Evolutionary conservation across 2,888 invertebrate species (phyloP), one percentile per base, ranked within the genome.

Genomic region (Caenorhabditis japonica): DNA sequence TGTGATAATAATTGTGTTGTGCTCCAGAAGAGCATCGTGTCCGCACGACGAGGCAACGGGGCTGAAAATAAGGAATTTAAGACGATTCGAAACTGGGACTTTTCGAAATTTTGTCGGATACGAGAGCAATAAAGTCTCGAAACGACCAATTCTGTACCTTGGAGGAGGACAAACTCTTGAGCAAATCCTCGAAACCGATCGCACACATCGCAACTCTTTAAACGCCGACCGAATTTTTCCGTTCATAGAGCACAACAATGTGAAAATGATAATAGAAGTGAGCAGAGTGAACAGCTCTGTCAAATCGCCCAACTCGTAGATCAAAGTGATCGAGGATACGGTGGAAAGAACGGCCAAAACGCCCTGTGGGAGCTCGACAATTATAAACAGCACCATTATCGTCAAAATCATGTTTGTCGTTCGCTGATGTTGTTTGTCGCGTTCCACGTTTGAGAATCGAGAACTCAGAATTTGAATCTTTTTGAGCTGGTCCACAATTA

Each of bases 391-490:
- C 47, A 82, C 73, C 84, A 85, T 85, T 27, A 85, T 83, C 4
- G 83, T 83, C 44, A 84, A 47, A 36, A 84, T 84, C 75, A 84
- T 81, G 56, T 83, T 85, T 4, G 85, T 85, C 3, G 85, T 85
- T 46, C 84, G 47, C 25, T 81, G 76, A 68, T 85, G 79, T 56
- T 84, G 84, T 17, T 77, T 77, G 44, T 85, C 85, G 7, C 83
- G 53, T 53, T 83, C 76, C 5, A 77, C 76, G 19, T 61, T 82
- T 10, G 79, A 66, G 60, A 85, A 85, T 4, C 84, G 75, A 19
- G 83, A 73, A 30, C 79, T 77, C 56, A 85, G 61, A 17, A 74
- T 61, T 59, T 76, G 77, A 30, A 85, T 76, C 49, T 76, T 73
- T 27, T 79, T 80, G 68, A 85, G 62, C 51, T 81, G 78, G 55